Evolutionary conservation across 92 coral and sea anemone species (phyloP), one percentile per base, ranked within the genome.

Genomic region (Plumapathes pennacea): DNA sequence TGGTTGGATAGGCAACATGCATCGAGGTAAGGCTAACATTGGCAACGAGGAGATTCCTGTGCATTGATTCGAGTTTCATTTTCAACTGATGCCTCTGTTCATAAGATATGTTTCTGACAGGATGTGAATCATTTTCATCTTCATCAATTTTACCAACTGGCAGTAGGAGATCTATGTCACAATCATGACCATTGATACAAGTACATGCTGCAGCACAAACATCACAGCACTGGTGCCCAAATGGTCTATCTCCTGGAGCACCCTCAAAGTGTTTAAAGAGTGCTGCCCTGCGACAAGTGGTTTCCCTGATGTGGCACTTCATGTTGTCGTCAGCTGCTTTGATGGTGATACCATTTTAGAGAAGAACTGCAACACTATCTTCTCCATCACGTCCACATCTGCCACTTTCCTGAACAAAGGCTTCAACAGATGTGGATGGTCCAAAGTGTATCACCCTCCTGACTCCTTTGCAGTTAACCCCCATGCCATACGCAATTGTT

Each of bases 371-470:
- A 34, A 25, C 41, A 46, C 82, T 64, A n/a, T 44, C 63, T 52
- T 54, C 67, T 4, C 77, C 64, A 18, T 61, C 32, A 29, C 71
- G 20, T 20, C 83, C 76, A 50, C 83, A 57, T 3, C 57, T 28
- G 18, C 69, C 76, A 43, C 50, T 41, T n/a, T 74, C 81, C 19
- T 74, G 67, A 5, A 72, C 22, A 54, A 60, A 72, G 10, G 63
- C 63, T 25, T 72, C 57, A 11, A 76, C 42, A 13, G 77, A 68
- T 26, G 67, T 77, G 10, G 77, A 69, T 27, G 84, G 84, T 18
- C 71, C 78, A 60, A 77, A 78, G 72, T 78, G 72, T 2, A 78
- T 69, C n/a, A 75, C 69, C 18, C 55, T 25, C 50, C 38, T 2
- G 1, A 75, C 76, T 14, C 67, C 67, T 33, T 65, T 57, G 34